Conservation (phyloP, 2,888 invertebrate species). For the Leucozona laternaria region DNA sequence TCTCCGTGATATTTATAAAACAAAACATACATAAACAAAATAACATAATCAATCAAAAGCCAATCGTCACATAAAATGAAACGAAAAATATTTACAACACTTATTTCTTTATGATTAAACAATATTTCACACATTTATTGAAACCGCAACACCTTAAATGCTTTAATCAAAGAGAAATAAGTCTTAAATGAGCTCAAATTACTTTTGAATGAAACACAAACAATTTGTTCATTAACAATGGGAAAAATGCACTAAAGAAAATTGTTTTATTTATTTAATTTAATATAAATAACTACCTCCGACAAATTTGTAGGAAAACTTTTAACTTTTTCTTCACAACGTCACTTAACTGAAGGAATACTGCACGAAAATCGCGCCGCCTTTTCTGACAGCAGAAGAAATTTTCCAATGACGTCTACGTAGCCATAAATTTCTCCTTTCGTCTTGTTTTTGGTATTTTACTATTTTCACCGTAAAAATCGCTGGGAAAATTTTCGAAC, state of each 20-base stretch:
- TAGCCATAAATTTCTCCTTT: constrained; percentile 43
- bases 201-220: neutral
- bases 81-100: neutral
- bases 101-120: neutral
- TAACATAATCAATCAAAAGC: neutral
- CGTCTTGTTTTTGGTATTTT: constrained; percentile 34
- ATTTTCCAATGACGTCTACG: constrained; percentile 57
- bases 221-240: neutral
- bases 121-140: neutral
- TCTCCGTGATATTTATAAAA: neutral
- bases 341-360: constrained; percentile 24
- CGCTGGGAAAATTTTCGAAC: constrained; percentile 9
- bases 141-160: neutral
- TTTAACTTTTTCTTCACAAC: constrained; percentile 44
- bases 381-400: constrained; percentile 63
- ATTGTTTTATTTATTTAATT: neutral
- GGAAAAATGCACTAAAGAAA: neutral
- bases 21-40: constrained; percentile 20
- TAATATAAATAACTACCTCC: neutral
- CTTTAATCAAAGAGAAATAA: no score
- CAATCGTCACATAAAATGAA: neutral
- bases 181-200: no score
- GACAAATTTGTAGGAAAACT: neutral
- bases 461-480: neutral
- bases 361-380: constrained; percentile 64